phyloP scores from a whole-genome alignment of 2,888 invertebrate genomes.

The Escarpia spicata region DNA sequence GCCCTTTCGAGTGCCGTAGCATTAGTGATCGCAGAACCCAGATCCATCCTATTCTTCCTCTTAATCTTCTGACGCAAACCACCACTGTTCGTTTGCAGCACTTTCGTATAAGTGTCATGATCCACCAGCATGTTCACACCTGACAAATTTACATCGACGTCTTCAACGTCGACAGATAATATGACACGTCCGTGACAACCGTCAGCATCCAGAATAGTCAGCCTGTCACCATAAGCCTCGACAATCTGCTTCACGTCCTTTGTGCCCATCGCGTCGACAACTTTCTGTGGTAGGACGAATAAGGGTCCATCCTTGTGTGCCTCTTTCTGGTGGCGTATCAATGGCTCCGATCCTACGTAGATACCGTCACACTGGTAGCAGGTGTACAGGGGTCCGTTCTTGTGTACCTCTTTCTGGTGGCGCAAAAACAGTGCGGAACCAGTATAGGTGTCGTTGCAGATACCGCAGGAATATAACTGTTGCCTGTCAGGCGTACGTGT shows the following conservation, averaged over 20 bases:
- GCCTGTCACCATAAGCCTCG: neutral
- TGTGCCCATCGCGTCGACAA: neutral
- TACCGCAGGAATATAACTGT: neutral
- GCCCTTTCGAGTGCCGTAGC: neutral
- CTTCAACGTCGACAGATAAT: neutral
- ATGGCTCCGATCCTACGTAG: neutral
- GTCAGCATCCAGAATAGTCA: neutral
- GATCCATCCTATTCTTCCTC: neutral
- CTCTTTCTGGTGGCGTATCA: neutral
- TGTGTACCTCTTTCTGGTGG: no score
- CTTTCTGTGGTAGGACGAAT: neutral
- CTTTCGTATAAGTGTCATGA: neutral
- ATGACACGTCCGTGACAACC: constrained; percentile 12
- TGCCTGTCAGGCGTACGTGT: neutral
- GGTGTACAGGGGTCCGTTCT: neutral
- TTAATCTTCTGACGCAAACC: neutral
- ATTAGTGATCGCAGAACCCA: neutral
- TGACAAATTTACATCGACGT: neutral
- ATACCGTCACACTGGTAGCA: neutral
- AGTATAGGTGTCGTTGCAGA: no score
- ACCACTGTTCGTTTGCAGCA: neutral
- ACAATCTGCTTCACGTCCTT: neutral
- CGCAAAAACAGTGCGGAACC: no score
- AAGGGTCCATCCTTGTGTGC: neutral
- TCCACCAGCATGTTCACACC: neutral